Evolutionary conservation across 2,797 vertebrate species (phyloP).

Genomic region (Eulemur rubriventer): DNA sequence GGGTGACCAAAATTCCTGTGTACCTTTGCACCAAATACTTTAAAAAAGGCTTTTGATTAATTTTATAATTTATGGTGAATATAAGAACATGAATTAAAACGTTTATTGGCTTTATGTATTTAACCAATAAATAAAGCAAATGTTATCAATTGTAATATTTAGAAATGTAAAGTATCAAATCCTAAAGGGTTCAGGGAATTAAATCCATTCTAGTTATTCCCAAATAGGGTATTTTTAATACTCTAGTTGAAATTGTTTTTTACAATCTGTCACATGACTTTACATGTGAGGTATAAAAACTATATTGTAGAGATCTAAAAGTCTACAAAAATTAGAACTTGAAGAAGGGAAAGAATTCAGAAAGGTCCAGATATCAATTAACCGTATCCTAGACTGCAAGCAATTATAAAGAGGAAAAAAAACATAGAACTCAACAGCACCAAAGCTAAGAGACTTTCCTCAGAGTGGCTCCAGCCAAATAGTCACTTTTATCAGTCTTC

Average conservation of each 20-base stretch:
- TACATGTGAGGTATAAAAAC: not conserved
- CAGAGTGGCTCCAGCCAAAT: not conserved
- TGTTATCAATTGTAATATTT: not conserved
- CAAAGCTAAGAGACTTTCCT: not conserved
- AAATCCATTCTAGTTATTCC: constrained; percentile 48
- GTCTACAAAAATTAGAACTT: not conserved
- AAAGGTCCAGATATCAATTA: not conserved
- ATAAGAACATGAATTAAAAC: constrained; percentile 21
- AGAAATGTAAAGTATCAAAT: constrained; percentile 16
- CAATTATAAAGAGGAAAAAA: not conserved
- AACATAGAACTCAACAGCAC: not conserved
- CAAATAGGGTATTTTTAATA: constrained; percentile 29
- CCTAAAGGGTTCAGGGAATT: not conserved
- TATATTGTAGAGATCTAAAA: not conserved
- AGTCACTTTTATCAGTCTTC: not conserved
- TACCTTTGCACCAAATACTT: not conserved
- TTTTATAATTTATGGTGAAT: not conserved
- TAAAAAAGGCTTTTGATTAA: constrained; percentile 16
- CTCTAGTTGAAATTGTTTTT: not conserved
- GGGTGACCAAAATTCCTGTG: not conserved
- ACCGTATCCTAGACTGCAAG: not conserved
- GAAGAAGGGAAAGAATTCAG: not conserved
- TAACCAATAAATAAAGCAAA: constrained; percentile 20
- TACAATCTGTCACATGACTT: not conserved
- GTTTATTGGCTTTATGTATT: not conserved